A percentile compares a stretch with the other conserved stretches of the same genome.
Evolutionary conservation across 2,797 vertebrate genomes (phyloP).

Genomic region (Takifugu rubripes): DNA sequence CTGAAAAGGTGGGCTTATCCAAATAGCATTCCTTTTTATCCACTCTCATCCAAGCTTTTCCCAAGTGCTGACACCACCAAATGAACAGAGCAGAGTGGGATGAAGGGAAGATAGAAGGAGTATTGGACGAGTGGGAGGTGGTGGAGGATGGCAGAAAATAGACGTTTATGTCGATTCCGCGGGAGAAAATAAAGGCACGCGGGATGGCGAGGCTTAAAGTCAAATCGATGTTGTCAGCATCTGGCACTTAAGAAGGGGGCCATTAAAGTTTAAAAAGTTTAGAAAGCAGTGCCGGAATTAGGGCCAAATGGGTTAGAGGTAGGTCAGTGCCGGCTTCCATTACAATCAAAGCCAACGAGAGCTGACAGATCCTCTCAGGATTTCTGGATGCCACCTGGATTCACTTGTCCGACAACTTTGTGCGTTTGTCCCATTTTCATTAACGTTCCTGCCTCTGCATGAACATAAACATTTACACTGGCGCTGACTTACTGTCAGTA

Average conservation of each 20-base stretch:
- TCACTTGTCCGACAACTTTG: conserved; percentile 32
- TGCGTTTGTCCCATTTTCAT: conserved; percentile 21
- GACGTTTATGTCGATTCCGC: conserved; percentile 76
- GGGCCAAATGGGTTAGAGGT: conserved; percentile 71
- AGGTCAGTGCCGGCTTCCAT: conserved; percentile 67
- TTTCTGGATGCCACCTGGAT: conserved; percentile 37
- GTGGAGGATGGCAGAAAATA: conserved; percentile 68
- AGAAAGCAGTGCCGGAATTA: conserved; percentile 72
- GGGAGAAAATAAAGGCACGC: conserved; percentile 69
- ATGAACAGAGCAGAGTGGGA: conserved; percentile 51
- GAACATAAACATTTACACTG: neutral
- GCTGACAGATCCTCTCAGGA: conserved; percentile 68
- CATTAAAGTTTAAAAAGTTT: conserved; percentile 77
- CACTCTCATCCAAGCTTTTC: conserved; percentile 40
- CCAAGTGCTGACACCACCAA: conserved; percentile 53
- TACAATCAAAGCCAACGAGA: conserved; percentile 76
- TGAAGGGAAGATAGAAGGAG: conserved; percentile 48
- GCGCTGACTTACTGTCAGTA: neutral
- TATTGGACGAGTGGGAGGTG: conserved; percentile 53
- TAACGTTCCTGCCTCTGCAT: conserved; percentile 7
- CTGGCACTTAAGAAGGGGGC: conserved; percentile 72
- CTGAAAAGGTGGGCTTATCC: conserved; percentile 40
- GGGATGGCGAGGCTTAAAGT: conserved; percentile 70
- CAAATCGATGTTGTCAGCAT: conserved; percentile 78
- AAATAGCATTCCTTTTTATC: conserved; percentile 50